These are phyloP conservation scores for Anorthoa munda DNA, from an alignment of 2,888 invertebrate genomes.

Conservation along the genomic window DNA sequence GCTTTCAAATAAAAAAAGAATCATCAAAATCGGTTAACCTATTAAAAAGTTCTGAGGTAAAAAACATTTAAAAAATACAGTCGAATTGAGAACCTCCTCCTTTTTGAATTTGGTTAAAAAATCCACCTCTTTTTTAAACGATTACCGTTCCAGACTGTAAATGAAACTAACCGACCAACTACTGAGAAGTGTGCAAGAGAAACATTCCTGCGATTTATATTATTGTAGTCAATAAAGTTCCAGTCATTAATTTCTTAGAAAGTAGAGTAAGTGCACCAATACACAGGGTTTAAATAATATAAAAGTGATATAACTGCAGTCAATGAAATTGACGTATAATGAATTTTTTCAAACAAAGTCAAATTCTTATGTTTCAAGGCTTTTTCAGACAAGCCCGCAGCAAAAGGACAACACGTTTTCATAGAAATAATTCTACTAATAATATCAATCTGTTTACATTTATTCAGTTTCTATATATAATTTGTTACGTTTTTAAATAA, in stretches of 20 bases:
- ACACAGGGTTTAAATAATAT: constrained; percentile 38
- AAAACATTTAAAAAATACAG: too few species aligned
- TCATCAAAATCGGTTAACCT: too few species aligned
- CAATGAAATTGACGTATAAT: constrained; percentile 11
- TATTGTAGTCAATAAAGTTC: constrained; percentile 15
- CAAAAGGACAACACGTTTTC: background rate
- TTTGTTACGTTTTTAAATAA: too few species aligned
- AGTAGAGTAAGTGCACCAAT: constrained; percentile 19
- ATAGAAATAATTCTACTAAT: background rate
- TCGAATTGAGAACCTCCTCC: too few species aligned
- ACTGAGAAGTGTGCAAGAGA: background rate
- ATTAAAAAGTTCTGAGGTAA: too few species aligned
- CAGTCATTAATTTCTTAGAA: constrained; percentile 23
- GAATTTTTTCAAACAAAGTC: background rate
- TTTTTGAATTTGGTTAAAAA: too few species aligned
- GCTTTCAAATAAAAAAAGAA: too few species aligned
- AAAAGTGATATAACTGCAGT: constrained; percentile 22
- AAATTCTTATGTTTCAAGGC: background rate
- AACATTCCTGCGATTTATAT: constrained; percentile 19
- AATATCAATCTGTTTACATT: too few species aligned
- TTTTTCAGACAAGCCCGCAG: background rate
- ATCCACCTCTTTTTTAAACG: too few species aligned
- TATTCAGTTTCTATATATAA: too few species aligned
- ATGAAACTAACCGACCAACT: background rate
- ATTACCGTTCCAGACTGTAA: background rate